These are phyloP conservation scores for Onychostoma macrolepis DNA, from an alignment of 2,113 vertebrate genomes.

Conservation along the genomic window DNA sequence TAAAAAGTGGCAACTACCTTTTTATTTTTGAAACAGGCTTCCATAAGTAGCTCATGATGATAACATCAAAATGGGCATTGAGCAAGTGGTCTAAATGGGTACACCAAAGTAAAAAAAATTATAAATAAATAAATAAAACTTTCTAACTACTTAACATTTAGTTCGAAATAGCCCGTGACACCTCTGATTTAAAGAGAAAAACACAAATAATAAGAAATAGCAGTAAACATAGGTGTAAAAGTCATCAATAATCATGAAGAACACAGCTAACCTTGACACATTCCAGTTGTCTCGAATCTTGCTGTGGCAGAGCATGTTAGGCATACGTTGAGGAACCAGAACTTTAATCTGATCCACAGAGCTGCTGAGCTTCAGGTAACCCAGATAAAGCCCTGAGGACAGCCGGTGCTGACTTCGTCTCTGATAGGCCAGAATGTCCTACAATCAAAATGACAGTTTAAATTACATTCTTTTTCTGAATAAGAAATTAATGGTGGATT, in stretches of 20 bases:
- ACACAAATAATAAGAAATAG: neutral
- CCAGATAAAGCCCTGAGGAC: constrained; percentile 88
- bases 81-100: neutral
- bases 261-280: constrained; percentile 50
- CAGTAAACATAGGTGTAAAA: neutral
- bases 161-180: neutral
- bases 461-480: neutral
- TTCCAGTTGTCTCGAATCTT: constrained; percentile 87
- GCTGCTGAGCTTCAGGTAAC: constrained; percentile 95
- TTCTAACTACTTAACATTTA: neutral
- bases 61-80: neutral
- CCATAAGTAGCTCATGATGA: too few species aligned
- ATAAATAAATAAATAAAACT: neutral
- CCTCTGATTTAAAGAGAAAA: neutral
- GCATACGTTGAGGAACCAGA: constrained; percentile 87
- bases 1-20: too few species aligned
- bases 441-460: constrained; percentile 27
- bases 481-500: neutral
- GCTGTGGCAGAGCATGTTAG: constrained; percentile 91
- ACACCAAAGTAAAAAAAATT: neutral
- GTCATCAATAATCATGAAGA: neutral
- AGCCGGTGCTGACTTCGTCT: constrained; percentile 87
- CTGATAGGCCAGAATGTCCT: constrained; percentile 93
- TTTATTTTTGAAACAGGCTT: too few species aligned
- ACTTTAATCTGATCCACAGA: constrained; percentile 98